Evolutionary conservation across 2,888 invertebrate genomes (phyloP), one percentile per base, ranked within the genome.

Genomic region (Agrotis segetum): DNA sequence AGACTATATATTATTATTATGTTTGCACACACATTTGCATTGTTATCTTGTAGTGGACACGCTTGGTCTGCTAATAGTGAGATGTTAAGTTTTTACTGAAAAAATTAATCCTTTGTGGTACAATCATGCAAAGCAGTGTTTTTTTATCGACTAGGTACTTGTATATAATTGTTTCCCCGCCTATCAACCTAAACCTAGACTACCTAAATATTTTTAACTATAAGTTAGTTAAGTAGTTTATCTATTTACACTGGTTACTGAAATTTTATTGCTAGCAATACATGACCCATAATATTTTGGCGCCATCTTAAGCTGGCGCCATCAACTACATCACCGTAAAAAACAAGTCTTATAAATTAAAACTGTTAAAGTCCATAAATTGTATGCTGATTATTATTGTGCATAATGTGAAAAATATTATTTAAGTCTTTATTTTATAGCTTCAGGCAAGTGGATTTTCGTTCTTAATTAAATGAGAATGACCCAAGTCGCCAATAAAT

Each of bases 1-100:
- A 96, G 93, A 96, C 96, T 96, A 95, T 95, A 94, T 96, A 96
- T 96, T 96, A 96, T 96, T 95, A 96, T 96, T 94, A 96, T 93
- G 96, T 96, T 96, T 95, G 94, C 94, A 92, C 95, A 95, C 86
- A 87, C 87, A 91, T 94, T 90, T 87, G 89, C 88, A 92, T 85
- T 89, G 83, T 61, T 77, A 85, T 63, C 58, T 55, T 47, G 46
- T 62, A 60, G 52, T 76, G 71, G 56, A 65, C 47, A 44, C 21
- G 24, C 34, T 56, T 17, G 46, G 21, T 40, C 19, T 44, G 46
- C 44, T 55, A 19, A 11, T 29, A 44, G 16, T 19, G 24, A 49
- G 17, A 24, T 16, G 44, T 11, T 49, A 53, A 3, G 13, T 9
- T 49, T 40, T 55, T 24, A 64, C 24, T 24, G 24, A n/a, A 21